Percentiles rank a stretch among this genome's conserved stretches.
Conservation (phyloP, 2,888 invertebrate genomes). For the Nymphalis urticae region DNA sequence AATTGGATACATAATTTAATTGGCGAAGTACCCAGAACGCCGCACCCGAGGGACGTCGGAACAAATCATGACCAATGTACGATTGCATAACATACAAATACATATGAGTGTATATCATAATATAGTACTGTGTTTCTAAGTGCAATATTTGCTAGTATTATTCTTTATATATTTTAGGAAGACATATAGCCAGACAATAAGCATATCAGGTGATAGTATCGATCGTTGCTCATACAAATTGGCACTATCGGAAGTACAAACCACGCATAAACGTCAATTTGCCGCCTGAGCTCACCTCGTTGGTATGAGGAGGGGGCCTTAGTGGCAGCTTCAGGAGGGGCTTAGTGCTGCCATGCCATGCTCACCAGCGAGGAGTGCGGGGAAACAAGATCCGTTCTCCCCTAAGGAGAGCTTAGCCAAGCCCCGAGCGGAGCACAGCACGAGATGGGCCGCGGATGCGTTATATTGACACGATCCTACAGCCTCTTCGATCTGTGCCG, state of each 20-base stretch:
- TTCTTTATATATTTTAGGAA: neutral
- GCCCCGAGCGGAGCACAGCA: no score
- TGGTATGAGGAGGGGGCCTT: neutral
- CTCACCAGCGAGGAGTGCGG: no score
- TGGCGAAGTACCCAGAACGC: no score
- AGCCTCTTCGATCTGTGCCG: no score
- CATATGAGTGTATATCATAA: neutral
- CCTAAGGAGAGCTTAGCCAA: no score
- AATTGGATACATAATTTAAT: no score
- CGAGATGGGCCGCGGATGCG: no score
- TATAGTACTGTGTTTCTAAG: neutral
- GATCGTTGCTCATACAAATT: neutral
- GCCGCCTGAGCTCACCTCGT: neutral
- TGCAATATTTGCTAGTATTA: neutral
- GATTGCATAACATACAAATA: neutral
- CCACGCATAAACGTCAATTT: neutral
- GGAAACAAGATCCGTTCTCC: no score
- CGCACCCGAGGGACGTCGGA: neutral
- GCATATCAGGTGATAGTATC: neutral
- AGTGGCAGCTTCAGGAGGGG: no score
- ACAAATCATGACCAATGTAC: neutral
- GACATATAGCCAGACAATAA: neutral
- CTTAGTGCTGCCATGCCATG: no score
- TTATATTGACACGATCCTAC: no score
- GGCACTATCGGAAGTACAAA: neutral